Evolutionary conservation across 2,888 invertebrate species (phyloP).

Genomic region (Myathropa florea): DNA sequence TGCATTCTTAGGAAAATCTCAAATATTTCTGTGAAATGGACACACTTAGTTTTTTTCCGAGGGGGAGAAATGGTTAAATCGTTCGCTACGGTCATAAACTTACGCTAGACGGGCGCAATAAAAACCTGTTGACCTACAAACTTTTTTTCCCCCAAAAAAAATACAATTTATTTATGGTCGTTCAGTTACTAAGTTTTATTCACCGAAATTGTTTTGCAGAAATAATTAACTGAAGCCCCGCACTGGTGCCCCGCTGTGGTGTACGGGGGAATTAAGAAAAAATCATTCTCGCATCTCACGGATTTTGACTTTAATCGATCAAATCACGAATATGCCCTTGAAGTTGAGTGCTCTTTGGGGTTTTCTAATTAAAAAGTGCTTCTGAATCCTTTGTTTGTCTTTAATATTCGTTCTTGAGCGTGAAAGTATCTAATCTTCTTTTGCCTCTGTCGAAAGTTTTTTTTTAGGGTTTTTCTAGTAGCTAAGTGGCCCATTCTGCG

Average conservation of each 20-base stretch:
- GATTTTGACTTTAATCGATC: not conserved
- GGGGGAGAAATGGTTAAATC: slow-evolving; percentile 9
- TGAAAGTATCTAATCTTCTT: not conserved
- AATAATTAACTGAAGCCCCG: slow-evolving; percentile 7
- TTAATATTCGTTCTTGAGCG: not conserved
- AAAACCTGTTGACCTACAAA: slow-evolving; percentile 54
- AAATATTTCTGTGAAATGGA: not conserved
- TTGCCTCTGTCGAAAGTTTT: not conserved
- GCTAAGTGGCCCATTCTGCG: not conserved
- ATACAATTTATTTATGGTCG: slow-evolving; percentile 40
- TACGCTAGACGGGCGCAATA: slow-evolving; percentile 21
- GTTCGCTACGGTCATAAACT: slow-evolving; percentile 52
- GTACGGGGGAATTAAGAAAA: not conserved
- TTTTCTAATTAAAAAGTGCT: not conserved
- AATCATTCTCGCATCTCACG: not conserved
- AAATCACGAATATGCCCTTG: not conserved
- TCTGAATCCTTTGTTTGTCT: not conserved
- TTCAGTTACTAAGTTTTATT: slow-evolving; percentile 15
- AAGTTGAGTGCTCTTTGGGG: not conserved
- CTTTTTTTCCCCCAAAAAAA: not conserved
- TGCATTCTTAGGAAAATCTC: not conserved
- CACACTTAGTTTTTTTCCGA: not conserved
- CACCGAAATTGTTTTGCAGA: slow-evolving; percentile 18
- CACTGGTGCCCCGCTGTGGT: not conserved
- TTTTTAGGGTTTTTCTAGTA: not conserved